phyloP scores from a whole-genome alignment of 2,113 vertebrate genomes.

The Bostrychus sinensis region DNA sequence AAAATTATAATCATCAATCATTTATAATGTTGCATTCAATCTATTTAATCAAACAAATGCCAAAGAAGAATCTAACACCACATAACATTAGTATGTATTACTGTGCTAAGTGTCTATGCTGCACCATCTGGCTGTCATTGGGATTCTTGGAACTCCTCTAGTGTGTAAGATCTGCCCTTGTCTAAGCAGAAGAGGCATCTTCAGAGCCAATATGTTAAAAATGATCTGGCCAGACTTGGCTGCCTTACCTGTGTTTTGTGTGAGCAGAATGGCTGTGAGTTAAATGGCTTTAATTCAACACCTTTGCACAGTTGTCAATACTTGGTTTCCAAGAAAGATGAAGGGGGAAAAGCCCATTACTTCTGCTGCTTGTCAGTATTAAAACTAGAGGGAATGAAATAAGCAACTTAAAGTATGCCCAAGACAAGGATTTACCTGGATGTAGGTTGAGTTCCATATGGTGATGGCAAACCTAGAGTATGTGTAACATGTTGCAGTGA shows the following conservation, averaged over 20 bases:
- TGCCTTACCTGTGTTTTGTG: slow-evolving; percentile 3
- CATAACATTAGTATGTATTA: too few species aligned
- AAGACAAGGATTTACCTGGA: slow-evolving; percentile 20
- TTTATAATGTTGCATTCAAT: background rate
- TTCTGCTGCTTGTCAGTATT: slow-evolving; percentile 21
- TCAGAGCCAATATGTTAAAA: slow-evolving; percentile 56
- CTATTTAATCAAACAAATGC: background rate
- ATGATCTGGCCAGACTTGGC: slow-evolving; percentile 33
- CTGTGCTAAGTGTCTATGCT: background rate
- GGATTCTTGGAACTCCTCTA: background rate
- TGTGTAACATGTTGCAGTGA: background rate
- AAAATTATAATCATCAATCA: background rate
- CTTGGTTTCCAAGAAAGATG: slow-evolving; percentile 39
- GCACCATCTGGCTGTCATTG: background rate
- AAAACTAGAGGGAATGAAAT: slow-evolving; percentile 15
- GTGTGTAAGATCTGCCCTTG: background rate
- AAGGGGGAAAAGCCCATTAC: slow-evolving; percentile 47
- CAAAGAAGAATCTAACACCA: too few species aligned
- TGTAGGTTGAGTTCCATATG: slow-evolving; percentile 19
- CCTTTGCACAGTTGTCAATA: slow-evolving; percentile 37
- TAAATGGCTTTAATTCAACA: slow-evolving; percentile 47
- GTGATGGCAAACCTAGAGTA: background rate
- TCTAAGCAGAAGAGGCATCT: slow-evolving; percentile 28
- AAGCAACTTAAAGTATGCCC: slow-evolving; percentile 26
- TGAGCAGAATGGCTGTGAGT: slow-evolving; percentile 14